Conservation (phyloP, 2,113 vertebrate species). For the Vulpes vulpes region DNA sequence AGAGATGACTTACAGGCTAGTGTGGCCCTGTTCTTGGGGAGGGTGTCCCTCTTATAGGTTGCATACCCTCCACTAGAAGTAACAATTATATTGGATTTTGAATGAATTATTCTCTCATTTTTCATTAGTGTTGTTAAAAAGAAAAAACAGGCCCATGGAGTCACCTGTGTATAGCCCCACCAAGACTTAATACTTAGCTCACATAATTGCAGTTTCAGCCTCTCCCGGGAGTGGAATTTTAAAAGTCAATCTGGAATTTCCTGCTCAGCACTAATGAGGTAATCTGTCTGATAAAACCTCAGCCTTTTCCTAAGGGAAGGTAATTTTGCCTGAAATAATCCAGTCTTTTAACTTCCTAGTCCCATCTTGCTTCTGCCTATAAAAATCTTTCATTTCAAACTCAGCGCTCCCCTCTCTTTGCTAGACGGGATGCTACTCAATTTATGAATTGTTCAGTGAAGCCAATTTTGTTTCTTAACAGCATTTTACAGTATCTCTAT, state of each 20-base stretch:
- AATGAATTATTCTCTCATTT: slow-evolving; percentile 37
- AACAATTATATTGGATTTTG: slow-evolving; percentile 37
- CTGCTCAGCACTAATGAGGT: neutral
- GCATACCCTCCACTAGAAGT: neutral
- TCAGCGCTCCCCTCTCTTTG: neutral
- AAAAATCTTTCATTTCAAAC: neutral
- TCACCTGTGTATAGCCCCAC: neutral
- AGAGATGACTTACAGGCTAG: neutral
- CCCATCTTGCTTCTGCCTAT: neutral
- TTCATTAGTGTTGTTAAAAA: slow-evolving; percentile 21
- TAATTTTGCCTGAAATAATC: neutral
- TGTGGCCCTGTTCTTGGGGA: neutral
- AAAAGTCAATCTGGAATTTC: neutral
- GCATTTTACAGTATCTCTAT: neutral
- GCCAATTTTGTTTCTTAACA: neutral
- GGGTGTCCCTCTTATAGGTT: neutral
- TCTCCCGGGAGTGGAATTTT: neutral
- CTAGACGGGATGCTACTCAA: neutral
- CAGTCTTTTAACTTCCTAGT: neutral
- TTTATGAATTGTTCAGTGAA: neutral
- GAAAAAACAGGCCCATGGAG: neutral
- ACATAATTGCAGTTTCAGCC: neutral
- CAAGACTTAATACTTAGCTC: neutral
- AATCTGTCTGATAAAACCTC: neutral
- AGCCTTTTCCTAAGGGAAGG: neutral